Base-by-base conservation (phyloP, 2,113 vertebrate species). In the Pleuronectes platessa region DNA sequence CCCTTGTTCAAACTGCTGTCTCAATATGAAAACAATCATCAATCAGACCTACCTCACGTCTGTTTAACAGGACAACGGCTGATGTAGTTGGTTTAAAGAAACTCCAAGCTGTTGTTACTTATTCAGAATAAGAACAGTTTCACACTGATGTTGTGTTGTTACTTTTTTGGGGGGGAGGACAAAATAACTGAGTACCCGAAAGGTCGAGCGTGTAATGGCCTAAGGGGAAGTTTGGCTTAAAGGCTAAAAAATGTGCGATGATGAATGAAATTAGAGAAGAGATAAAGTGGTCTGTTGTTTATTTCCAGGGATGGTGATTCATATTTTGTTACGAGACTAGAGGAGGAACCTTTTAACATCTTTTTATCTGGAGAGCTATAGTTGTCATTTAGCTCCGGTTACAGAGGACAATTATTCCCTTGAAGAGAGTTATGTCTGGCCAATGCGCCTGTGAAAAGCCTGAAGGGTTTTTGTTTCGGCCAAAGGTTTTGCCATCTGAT, bases 251-350 rank as follows among this genome's bases (percentile, higher is more conserved):
- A 58, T 68, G 49, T 60, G 56, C 10, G 13, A 54, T 82, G 77
- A 86, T 71, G 51, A 87, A 78, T 71, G 26, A 69, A 84, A 84
- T 69, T 74, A 79, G 14, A 65, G 53, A 67, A 68, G 68, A 78
- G 71, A 81, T 65, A 47, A 76, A 73, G 71, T 59, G 62, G 24
- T 49, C 20, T 24, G 64, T 58, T 73, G 71, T 79, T 74, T 75
- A 70, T 71, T 81, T 42, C 68, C 68, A 26, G 55, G 40, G 24
- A 64, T 45, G 18, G 40, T 11, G 49, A 53, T 66, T 31, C 18
- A 58, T 84, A 60, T 73, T 73, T 59, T 58, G 51, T 68, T 60
- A 27, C 20, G 15, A 9, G 58, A 37, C 21, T 35, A 26, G 56
- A 51, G n/a, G 37, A 60, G 12, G 31, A 8, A 49, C n/a, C 64